Conservation (phyloP, 2,888 invertebrate genomes). For the Platycheirus albimanus region DNA sequence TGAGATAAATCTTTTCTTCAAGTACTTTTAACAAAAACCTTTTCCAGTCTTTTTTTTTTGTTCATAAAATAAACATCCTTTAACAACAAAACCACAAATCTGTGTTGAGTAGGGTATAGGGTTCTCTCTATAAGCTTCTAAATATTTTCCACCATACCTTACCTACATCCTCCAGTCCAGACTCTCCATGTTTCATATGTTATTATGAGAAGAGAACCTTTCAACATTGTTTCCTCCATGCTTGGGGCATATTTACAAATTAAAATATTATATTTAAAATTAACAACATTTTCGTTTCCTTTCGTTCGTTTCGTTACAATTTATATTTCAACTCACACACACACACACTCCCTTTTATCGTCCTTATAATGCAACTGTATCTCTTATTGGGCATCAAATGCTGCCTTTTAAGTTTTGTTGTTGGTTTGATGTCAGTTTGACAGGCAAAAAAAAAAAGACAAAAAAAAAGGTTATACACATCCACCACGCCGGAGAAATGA, state of each 20-base stretch:
- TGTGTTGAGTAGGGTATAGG: neutral
- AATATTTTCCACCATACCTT: neutral
- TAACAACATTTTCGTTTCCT: conserved; percentile 54
- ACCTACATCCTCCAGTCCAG: neutral
- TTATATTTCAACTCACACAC: too few relatives aligned
- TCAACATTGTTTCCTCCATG: conserved; percentile 32
- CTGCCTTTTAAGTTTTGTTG: conserved; percentile 21
- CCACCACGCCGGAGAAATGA: neutral
- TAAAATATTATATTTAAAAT: conserved; percentile 59
- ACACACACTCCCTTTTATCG: neutral
- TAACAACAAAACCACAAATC: conserved; percentile 27
- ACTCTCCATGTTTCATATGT: conserved; percentile 7
- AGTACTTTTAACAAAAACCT: neutral
- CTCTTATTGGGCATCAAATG: conserved; percentile 28
- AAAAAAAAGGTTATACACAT: neutral
- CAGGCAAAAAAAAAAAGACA: conserved; percentile 11
- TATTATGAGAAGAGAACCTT: conserved; percentile 17
- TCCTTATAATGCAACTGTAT: neutral
- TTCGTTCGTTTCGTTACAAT: too few relatives aligned
- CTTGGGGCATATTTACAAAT: conserved; percentile 37
- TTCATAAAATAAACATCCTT: conserved; percentile 17
- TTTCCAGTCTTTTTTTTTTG: neutral
- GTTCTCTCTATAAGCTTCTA: neutral
- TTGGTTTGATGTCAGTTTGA: conserved; percentile 37
- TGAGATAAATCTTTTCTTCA: neutral